Base-by-base conservation (phyloP, 2,888 invertebrate species). In the Sinopyrophorus schimmeli region DNA sequence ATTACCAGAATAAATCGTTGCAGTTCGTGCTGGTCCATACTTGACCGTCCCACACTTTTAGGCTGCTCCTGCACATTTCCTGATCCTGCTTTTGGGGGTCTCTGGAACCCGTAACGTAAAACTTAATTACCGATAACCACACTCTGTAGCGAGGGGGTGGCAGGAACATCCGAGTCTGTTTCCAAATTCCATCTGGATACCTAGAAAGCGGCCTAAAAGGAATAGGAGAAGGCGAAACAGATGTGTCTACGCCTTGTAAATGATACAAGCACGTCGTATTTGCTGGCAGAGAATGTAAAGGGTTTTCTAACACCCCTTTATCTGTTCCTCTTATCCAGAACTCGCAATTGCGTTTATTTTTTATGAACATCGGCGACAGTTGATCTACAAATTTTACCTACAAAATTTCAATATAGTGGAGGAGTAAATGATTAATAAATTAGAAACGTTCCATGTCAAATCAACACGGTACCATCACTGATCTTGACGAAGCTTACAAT, bases 181-280 rank as follows among this genome's bases (percentile, higher is more conserved):
- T 65, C 79, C 79, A 79, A 32, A 59, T 60, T 7, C 61, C 61
- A 54, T 72, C 72, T 1, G 71, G 71, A 56, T 70, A 74, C 80
- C 80, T 76, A 67, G 78, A 73, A 74, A 75, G 73, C 73, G 81
- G 76, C 11, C 81, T 76, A 35, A 80, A 79, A 0, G 81, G 81
- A 7, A 81, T 77, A 0, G 74, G 73, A 0, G 74, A 71, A 1
- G 74, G 68, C 0, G 73, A 72, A 3, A 73, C 67, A 1, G 80
- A 76, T 11, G 81, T 78, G 69, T 82, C 82, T 62, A 81, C 80
- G 21, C 82, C 82, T 59, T 84, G 82, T 67, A 93, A 81, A 69
- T 91, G 90, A 70, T 92, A 93, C 12, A 91, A 80, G 68, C 93
- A 93, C 5, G 92, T 92, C 14, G 89, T 92, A 69, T 92, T 92